Percentiles rank a stretch among this genome's conserved stretches.
phyloP scores from a whole-genome alignment of 2,113 vertebrate genomes.

The Entelurus aequoreus region DNA sequence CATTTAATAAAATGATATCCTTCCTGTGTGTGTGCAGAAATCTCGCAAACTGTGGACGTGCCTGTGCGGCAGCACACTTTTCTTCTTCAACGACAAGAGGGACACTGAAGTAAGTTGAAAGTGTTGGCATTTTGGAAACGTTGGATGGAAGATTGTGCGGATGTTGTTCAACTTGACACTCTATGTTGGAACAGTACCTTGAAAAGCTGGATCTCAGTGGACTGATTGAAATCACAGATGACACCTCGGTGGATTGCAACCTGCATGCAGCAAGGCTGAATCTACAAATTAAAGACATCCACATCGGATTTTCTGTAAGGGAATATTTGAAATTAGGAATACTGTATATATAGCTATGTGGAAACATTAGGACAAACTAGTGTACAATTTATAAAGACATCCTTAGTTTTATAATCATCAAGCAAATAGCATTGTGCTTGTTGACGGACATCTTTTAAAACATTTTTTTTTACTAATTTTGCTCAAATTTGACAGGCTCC shows the following conservation, averaged over 20 bases:
- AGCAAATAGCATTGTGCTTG: too few relatives aligned
- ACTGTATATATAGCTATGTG: too few relatives aligned
- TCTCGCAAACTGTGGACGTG: constrained; percentile 76
- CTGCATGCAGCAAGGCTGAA: constrained; percentile 48
- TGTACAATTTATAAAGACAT: too few relatives aligned
- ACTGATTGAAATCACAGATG: constrained; percentile 65
- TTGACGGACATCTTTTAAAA: too few relatives aligned
- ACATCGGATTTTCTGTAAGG: constrained; percentile 72
- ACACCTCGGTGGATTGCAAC: constrained; percentile 50
- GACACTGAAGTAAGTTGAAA: constrained; percentile 63
- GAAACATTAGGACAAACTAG: not conserved
- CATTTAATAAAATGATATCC: too few relatives aligned
- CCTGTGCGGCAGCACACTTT: constrained; percentile 72
- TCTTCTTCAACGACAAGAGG: constrained; percentile 72
- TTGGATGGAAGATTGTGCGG: too few relatives aligned
- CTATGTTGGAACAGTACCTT: constrained; percentile 63
- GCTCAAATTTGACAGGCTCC: constrained; percentile 55
- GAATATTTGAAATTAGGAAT: not conserved
- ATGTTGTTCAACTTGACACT: not conserved
- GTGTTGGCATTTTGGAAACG: not conserved
- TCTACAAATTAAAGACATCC: constrained; percentile 54
- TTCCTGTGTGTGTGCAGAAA: constrained; percentile 51
- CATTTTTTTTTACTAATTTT: not conserved
- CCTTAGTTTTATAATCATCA: not conserved
- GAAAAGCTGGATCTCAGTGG: constrained; percentile 73